Evolutionary conservation across 2,797 vertebrate genomes (phyloP).

Genomic region (Toxotes lorentzi): DNA sequence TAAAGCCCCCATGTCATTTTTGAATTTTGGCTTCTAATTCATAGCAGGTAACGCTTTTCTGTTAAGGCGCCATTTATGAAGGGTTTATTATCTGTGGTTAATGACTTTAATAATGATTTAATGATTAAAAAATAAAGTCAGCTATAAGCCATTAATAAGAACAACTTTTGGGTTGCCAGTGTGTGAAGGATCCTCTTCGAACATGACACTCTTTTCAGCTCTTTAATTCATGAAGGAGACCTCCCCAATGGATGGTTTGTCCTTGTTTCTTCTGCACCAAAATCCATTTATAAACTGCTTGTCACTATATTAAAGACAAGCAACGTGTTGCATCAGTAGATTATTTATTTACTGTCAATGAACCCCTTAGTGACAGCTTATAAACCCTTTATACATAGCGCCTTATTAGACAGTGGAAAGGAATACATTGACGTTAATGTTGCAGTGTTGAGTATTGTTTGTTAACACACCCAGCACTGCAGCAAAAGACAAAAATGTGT

Average conservation of each 20-base stretch:
- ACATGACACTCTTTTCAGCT: neutral
- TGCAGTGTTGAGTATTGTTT: slow-evolving; percentile 18
- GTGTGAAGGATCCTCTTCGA: neutral
- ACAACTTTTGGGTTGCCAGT: neutral
- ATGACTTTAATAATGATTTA: neutral
- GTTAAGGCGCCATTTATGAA: neutral
- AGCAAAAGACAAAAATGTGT: slow-evolving; percentile 38
- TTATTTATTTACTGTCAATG: neutral
- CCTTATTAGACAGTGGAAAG: neutral
- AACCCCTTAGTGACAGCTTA: neutral
- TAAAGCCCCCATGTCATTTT: neutral
- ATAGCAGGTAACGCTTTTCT: neutral
- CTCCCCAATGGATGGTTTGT: neutral
- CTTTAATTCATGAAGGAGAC: neutral
- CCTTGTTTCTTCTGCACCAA: neutral
- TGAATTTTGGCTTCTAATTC: neutral
- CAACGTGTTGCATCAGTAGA: neutral
- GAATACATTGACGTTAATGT: neutral
- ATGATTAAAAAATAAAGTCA: neutral
- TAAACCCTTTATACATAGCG: neutral
- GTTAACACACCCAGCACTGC: slow-evolving; percentile 31
- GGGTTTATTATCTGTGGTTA: neutral
- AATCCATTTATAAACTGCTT: neutral
- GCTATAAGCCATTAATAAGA: neutral
- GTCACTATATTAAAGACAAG: neutral